Percentiles rank a stretch among this genome's conserved stretches.
Conservation (phyloP, 2,888 invertebrate species). For the Eilema sororculum region DNA sequence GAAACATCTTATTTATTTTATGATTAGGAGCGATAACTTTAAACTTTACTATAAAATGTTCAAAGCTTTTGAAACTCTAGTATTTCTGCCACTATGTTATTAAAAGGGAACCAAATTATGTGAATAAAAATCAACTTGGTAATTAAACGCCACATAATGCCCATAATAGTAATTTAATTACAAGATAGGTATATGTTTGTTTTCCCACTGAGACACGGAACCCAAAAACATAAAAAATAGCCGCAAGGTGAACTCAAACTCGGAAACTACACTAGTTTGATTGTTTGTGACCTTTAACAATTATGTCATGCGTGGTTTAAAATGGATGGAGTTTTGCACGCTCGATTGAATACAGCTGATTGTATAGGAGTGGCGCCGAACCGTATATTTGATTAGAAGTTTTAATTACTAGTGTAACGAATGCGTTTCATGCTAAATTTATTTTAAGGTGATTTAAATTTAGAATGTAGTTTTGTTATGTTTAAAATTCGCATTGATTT, state of each 20-base stretch:
- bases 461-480: slow-evolving; percentile 1
- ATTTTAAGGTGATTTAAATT: slow-evolving; percentile 8
- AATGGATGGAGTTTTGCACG: slow-evolving; percentile 45
- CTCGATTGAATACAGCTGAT: slow-evolving; percentile 34
- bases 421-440: neutral
- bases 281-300: slow-evolving; percentile 45
- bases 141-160: neutral
- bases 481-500: neutral
- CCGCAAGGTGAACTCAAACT: slow-evolving; percentile 43
- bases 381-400: slow-evolving; percentile 20
- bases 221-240: slow-evolving; percentile 21
- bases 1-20: no score
- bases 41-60: no score
- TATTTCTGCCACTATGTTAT: neutral
- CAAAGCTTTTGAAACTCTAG: no score
- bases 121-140: neutral
- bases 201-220: slow-evolving; percentile 3
- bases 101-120: neutral
- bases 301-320: slow-evolving; percentile 36
- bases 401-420: slow-evolving; percentile 16
- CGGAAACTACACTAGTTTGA: slow-evolving; percentile 18
- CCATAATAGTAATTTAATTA: neutral
- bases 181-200: neutral
- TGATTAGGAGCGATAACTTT: no score
- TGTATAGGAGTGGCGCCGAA: slow-evolving; percentile 11